These are phyloP conservation scores for Pterobdella sp. DNA, from an alignment of 2,888 invertebrate genomes.

Conservation along the genomic window DNA sequence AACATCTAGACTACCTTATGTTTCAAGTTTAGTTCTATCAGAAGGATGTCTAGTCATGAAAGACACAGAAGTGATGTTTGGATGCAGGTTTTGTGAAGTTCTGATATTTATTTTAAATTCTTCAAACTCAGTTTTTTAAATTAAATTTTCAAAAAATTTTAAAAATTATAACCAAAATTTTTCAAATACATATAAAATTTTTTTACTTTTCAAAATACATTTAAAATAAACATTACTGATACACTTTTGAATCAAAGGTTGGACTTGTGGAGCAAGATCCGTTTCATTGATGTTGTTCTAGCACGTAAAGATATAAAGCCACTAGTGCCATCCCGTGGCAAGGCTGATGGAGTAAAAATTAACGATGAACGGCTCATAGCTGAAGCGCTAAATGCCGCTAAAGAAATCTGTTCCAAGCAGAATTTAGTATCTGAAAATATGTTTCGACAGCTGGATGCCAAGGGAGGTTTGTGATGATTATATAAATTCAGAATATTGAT, in stretches of 20 bases:
- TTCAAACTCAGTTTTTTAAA: too few relatives aligned
- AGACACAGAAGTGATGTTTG: slow-evolving; percentile 34
- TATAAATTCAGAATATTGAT: too few relatives aligned
- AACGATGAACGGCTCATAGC: slow-evolving; percentile 29
- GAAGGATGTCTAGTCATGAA: slow-evolving; percentile 35
- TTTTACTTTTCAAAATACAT: too few relatives aligned
- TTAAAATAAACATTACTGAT: too few relatives aligned
- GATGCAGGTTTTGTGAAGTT: too few relatives aligned
- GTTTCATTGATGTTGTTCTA: slow-evolving; percentile 36
- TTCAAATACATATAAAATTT: too few relatives aligned
- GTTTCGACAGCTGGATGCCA: slow-evolving; percentile 21
- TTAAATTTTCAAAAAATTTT: too few relatives aligned
- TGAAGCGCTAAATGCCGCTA: slow-evolving; percentile 34
- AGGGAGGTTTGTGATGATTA: neutral
- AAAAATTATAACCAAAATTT: too few relatives aligned
- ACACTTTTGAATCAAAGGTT: too few relatives aligned
- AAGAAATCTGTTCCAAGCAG: slow-evolving; percentile 35
- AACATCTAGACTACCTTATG: slow-evolving; percentile 35
- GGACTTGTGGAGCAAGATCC: slow-evolving; percentile 36
- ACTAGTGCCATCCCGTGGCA: neutral
- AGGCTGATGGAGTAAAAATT: slow-evolving; percentile 10
- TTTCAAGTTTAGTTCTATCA: slow-evolving; percentile 32
- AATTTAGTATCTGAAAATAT: slow-evolving; percentile 27
- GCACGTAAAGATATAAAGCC: slow-evolving; percentile 25
- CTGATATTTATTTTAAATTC: too few relatives aligned